Percentiles rank a stretch among this genome's conserved stretches.
Evolutionary conservation across 2,888 invertebrate genomes (phyloP).

Genomic region (Tillus elongatus): DNA sequence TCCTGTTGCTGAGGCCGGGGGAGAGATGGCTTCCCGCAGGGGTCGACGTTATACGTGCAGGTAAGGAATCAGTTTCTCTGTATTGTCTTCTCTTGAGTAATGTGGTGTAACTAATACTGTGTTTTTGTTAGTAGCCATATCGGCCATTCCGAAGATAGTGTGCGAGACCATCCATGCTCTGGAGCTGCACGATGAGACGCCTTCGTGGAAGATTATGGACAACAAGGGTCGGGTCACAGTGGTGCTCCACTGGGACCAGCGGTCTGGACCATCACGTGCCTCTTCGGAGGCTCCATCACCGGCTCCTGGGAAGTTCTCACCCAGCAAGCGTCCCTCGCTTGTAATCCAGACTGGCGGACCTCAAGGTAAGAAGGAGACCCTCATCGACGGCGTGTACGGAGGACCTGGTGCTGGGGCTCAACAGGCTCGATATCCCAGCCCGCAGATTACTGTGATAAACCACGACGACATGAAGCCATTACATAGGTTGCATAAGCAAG

Average conservation of each 20-base stretch:
- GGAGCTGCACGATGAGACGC: slow-evolving; percentile 92
- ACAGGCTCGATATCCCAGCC: slow-evolving; percentile 49
- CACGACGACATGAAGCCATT: slow-evolving; percentile 66
- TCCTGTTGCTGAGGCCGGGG: slow-evolving; percentile 78
- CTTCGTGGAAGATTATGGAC: slow-evolving; percentile 98
- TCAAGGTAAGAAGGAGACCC: slow-evolving; percentile 55
- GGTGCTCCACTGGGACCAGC: slow-evolving; percentile 94
- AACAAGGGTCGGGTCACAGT: slow-evolving; percentile 95
- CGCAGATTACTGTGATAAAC: slow-evolving; percentile 90
- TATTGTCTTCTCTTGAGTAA: not conserved
- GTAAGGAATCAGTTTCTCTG: slow-evolving; percentile 43
- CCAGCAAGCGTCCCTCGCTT: slow-evolving; percentile 57
- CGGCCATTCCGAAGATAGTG: slow-evolving; percentile 92
- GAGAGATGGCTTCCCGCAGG: slow-evolving; percentile 92
- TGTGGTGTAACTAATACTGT: not conserved
- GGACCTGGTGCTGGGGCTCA: too few species aligned
- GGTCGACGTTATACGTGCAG: slow-evolving; percentile 90
- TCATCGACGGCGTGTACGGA: slow-evolving; percentile 53
- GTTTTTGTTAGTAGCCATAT: slow-evolving; percentile 62
- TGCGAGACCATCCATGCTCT: slow-evolving; percentile 94
- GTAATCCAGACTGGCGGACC: slow-evolving; percentile 57
- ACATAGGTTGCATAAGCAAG: slow-evolving; percentile 47
- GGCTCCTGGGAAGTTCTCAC: slow-evolving; percentile 48
- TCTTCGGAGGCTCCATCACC: slow-evolving; percentile 44
- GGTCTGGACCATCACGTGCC: slow-evolving; percentile 52